phyloP scores from a whole-genome alignment of 1,140 invertebrate genomes.

The Helicoverpa armigera region DNA sequence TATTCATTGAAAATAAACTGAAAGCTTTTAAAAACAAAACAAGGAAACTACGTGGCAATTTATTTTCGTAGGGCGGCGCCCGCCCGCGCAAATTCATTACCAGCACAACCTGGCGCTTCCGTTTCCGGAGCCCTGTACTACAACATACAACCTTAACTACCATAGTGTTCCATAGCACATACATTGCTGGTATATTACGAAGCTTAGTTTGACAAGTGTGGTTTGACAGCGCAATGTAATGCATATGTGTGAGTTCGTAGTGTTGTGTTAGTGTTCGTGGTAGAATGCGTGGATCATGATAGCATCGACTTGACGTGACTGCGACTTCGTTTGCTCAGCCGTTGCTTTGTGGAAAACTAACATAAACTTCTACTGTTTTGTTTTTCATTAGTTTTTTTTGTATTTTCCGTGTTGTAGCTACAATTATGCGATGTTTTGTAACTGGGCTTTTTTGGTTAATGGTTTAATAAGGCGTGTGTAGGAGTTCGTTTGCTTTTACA shows the following conservation, averaged over 20 bases:
- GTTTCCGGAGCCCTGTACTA: conserved; percentile 71
- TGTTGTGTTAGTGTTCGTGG: conserved; percentile 9
- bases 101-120: conserved; percentile 80
- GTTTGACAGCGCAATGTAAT: background rate
- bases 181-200: conserved; percentile 59
- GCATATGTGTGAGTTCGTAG: background rate
- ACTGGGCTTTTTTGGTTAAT: background rate
- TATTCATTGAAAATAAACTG: conserved; percentile 65
- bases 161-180: background rate
- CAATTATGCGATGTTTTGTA: background rate
- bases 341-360: conserved; percentile 81
- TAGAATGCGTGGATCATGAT: conserved; percentile 57
- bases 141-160: background rate
- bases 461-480: conserved; percentile 15
- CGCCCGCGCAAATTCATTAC: conserved; percentile 85
- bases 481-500: background rate
- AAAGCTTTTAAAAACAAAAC: conserved; percentile 75
- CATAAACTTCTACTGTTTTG: conserved; percentile 69
- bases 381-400: conserved; percentile 25
- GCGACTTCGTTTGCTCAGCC: conserved; percentile 74
- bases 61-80: conserved; percentile 78
- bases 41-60: conserved; percentile 76
- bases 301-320: conserved; percentile 75
- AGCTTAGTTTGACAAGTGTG: background rate
- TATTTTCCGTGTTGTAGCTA: background rate